Evolutionary conservation across 2,888 invertebrate species (phyloP).

Genomic region (Napeogenes sylphis): DNA sequence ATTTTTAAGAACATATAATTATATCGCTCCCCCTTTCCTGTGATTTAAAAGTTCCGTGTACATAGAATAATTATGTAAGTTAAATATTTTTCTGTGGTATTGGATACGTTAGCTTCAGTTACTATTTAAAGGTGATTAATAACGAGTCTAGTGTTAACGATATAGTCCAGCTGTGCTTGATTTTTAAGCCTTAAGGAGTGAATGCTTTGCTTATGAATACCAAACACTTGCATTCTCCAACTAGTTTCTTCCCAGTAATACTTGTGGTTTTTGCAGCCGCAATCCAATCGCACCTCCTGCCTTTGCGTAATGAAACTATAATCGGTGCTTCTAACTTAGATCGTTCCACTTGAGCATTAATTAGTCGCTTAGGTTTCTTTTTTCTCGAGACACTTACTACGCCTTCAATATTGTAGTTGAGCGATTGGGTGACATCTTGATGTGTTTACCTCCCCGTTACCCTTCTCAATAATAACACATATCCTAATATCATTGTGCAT

Average conservation of each 20-base stretch:
- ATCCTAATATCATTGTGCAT: constrained; percentile 18
- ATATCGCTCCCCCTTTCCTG: constrained; percentile 20
- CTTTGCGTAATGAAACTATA: constrained; percentile 9
- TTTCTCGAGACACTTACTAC: neutral
- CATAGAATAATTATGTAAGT: constrained; percentile 17
- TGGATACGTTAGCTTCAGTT: constrained; percentile 25
- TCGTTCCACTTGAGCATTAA: neutral
- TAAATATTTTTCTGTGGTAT: constrained; percentile 7
- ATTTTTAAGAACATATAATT: constrained; percentile 8
- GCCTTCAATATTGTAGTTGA: neutral
- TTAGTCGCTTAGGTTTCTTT: neutral
- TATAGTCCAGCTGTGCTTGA: constrained; percentile 26
- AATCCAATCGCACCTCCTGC: constrained; percentile 11
- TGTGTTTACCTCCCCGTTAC: constrained; percentile 5
- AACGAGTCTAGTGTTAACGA: constrained; percentile 8
- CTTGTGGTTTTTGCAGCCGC: neutral
- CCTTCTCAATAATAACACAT: constrained; percentile 13
- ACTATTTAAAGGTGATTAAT: constrained; percentile 20
- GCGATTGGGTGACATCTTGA: constrained; percentile 1
- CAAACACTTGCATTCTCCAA: constrained; percentile 3
- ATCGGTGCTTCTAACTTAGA: neutral
- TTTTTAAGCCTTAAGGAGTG: constrained; percentile 22
- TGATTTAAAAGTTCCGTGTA: constrained; percentile 15
- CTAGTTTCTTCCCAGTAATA: too few relatives aligned
- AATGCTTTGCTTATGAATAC: constrained; percentile 20